Base-by-base conservation (phyloP, 2,797 vertebrate species). In the Pogoniulus pusillus region DNA sequence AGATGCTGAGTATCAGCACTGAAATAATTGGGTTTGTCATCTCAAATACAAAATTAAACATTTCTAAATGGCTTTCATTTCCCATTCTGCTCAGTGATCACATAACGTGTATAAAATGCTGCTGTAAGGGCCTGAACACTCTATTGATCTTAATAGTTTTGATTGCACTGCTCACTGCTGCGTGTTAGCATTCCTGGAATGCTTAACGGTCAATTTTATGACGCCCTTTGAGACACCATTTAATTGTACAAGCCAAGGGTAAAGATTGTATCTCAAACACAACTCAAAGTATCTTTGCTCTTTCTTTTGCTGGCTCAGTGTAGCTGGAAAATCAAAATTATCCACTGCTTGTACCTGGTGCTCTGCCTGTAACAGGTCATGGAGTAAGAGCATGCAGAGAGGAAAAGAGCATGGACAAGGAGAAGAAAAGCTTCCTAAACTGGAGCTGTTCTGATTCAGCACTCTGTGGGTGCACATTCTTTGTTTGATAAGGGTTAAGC, bases 11-110 rank as follows among this genome's bases (percentile, higher is more conserved):
- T 69, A 73, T 71, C 69, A 60, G 66, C 63, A 78, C 73, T 0
- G 6, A 92, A 87, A 57, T 76, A 72, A 75, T 87, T 45, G 26
- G 16, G 41, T 93, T 80, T 89, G 53, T 80, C 49, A 32, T 64
- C 37, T 90, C 30, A 57, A 49, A 60, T 43, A 75, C 30, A 64
- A 73, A 89, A 75, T 32, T 20, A 90, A 77, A 8, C 78, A 41
- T 82, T 90, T 87, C 72, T 82, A 53, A 65, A 49, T 6, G 22
- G 30, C n/a, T 93, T 85, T 83, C n/a, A 41, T 73, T 80, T 87
- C 66, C 53, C 43, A 35, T 66, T 70, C 55, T 64, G 45, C 39
- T 90, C 73, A 45, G 55, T 0, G 4, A 27, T 68, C 76, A 78
- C 37, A 6, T 12, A 68, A 39, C 51, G 47, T 3, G 0, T 29